Evolutionary conservation across 2,888 invertebrate genomes (phyloP).

Genomic region (Pristionchus maxplancki): DNA sequence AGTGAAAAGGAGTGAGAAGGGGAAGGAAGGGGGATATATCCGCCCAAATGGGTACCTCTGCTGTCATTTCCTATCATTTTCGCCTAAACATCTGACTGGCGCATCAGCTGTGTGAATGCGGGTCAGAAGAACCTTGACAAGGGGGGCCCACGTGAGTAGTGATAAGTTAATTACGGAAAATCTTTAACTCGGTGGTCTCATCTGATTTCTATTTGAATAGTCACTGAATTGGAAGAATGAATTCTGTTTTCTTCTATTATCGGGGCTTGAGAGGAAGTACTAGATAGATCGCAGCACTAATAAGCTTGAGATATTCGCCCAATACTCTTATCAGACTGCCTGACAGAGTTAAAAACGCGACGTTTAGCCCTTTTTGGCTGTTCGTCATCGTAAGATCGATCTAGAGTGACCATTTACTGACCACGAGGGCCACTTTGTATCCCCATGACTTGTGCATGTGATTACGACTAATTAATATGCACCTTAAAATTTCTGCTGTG

Average conservation of each 20-base stretch:
- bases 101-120: slow-evolving; percentile 28
- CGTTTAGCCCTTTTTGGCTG: slow-evolving; percentile 18
- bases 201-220: background rate
- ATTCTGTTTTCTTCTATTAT: background rate
- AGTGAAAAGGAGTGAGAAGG: background rate
- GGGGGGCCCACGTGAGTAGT: background rate
- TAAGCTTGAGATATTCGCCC: background rate
- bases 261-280: background rate
- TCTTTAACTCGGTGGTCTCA: background rate
- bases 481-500: too few species aligned
- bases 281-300: background rate
- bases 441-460: background rate
- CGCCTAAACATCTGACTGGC: background rate
- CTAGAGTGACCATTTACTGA: background rate
- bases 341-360: background rate
- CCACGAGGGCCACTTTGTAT: background rate
- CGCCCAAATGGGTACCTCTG: slow-evolving; percentile 8
- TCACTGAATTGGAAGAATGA: background rate
- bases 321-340: background rate
- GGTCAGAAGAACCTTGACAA: slow-evolving; percentile 15
- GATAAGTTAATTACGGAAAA: background rate
- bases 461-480: background rate
- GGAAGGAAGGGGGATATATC: background rate
- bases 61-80: background rate
- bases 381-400: slow-evolving; percentile 26